phyloP scores from a whole-genome alignment of 2,888 invertebrate genomes.

The Dryadula phaetusa region DNA sequence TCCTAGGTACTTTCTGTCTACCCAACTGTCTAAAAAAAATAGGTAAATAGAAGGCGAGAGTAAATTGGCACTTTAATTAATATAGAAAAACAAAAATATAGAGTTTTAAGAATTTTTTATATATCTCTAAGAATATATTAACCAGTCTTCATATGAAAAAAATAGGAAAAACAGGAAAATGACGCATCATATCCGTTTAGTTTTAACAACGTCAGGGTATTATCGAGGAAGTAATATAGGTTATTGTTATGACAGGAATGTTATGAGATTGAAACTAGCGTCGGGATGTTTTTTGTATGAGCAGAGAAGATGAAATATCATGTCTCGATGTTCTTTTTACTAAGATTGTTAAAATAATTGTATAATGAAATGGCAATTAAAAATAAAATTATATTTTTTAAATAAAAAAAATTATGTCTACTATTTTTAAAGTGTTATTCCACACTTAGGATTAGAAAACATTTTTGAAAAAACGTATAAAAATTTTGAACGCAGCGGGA shows the following conservation, averaged over 20 bases:
- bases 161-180: conserved; percentile 1
- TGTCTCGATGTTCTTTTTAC: background rate
- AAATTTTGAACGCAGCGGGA: no score
- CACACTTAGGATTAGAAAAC: no score
- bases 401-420: no score
- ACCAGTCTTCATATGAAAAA: background rate
- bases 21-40: no score
- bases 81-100: no score
- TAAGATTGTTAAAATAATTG: background rate
- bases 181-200: background rate
- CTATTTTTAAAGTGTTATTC: no score
- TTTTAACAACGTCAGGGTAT: background rate
- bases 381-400: background rate
- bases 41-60: no score
- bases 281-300: background rate
- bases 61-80: no score
- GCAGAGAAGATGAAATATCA: background rate
- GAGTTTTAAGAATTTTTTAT: background rate
- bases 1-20: no score
- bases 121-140: background rate
- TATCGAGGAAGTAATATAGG: conserved; percentile 2
- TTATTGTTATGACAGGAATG: background rate
- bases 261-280: conserved; percentile 6
- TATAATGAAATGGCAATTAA: background rate
- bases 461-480: no score